These are phyloP conservation scores for Prunella himalayana DNA, from an alignment of 2,113 vertebrate genomes.

Conservation along the genomic window DNA sequence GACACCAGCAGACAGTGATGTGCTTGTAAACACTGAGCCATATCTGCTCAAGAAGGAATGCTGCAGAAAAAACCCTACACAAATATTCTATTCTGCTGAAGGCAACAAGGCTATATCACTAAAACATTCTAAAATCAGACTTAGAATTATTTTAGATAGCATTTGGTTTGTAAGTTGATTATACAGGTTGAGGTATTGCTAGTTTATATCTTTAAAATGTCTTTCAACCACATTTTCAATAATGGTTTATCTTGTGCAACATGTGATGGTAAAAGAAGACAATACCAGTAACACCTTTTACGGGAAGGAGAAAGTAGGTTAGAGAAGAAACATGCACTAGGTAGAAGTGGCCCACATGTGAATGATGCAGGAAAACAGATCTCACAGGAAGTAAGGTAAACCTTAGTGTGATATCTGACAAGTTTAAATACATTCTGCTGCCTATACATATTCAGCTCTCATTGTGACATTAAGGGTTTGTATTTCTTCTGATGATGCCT, in stretches of 20 bases:
- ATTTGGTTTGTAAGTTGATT: conserved; percentile 2
- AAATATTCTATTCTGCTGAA: background rate
- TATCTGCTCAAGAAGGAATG: background rate
- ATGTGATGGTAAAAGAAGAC: conserved; percentile 69
- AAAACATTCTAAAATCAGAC: background rate
- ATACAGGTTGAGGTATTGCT: conserved; percentile 16
- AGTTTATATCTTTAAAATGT: conserved; percentile 19
- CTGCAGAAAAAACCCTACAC: background rate
- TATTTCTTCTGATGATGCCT: background rate
- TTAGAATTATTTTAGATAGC: background rate
- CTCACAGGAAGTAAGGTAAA: conserved; percentile 68
- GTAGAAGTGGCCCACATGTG: conserved; percentile 69
- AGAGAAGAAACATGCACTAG: conserved; percentile 70
- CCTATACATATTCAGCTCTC: background rate
- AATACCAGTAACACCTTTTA: conserved; percentile 73
- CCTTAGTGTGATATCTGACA: background rate
- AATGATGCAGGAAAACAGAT: conserved; percentile 67
- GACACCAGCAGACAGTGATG: background rate
- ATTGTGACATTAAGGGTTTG: background rate
- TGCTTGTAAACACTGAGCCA: background rate
- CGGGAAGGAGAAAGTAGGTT: conserved; percentile 91
- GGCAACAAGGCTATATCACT: background rate
- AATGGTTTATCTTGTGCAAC: conserved; percentile 56
- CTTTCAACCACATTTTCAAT: conserved; percentile 38
- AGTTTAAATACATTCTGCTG: background rate